phyloP scores from a whole-genome alignment of 1,140 invertebrate genomes.

The honey bee (Apis mellifera) region Amel_HAv3.1 CM009936.2:15373001-15373500 shows the following conservation, averaged over 20 bases:
- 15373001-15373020: too few species aligned
- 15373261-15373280: slow-evolving; percentile 71
- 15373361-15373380: background rate
- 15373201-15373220: slow-evolving; percentile 73
- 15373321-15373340: background rate
- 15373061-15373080: too few species aligned
- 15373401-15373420: slow-evolving; percentile 18
- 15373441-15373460: background rate
- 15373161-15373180: background rate
- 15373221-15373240: background rate
- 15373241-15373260: slow-evolving; percentile 3
- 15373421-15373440: background rate
- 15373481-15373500: background rate
- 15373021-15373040: too few species aligned
- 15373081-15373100: background rate
- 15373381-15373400: background rate
- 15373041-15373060: too few species aligned
- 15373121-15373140: background rate
- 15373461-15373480: background rate
- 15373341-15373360: background rate
- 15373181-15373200: slow-evolving; percentile 69
- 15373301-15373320: background rate
- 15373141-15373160: background rate
- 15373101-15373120: background rate
- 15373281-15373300: too few species aligned